A percentile compares a stretch with the other conserved stretches of the same genome.
Evolutionary conservation across 1,140 invertebrate species (phyloP).

Genomic region (Aphelinus atriplicis): DNA sequence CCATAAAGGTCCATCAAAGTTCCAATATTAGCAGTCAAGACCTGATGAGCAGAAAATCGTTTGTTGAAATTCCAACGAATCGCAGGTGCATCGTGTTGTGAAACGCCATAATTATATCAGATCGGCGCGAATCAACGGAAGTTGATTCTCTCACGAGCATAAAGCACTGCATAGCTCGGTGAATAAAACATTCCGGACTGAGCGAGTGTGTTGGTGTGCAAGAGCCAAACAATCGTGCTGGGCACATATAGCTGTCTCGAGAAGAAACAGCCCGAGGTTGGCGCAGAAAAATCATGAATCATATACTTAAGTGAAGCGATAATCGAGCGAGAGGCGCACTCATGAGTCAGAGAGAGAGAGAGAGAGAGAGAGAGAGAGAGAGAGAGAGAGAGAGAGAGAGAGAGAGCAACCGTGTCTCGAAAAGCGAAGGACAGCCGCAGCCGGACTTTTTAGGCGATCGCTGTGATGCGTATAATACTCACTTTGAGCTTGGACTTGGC

Average conservation of each 20-base stretch:
- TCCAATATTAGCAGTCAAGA: constrained; percentile 78
- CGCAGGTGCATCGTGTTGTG: too few relatives aligned
- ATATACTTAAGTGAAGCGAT: not conserved
- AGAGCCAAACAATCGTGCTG: too few relatives aligned
- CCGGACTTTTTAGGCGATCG: constrained; percentile 33
- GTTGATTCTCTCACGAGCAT: too few relatives aligned
- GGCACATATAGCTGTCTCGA: too few relatives aligned
- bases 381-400: not conserved
- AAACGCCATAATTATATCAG: too few relatives aligned
- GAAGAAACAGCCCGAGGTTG: not conserved
- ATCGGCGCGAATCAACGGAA: too few relatives aligned
- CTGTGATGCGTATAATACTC: constrained; percentile 18
- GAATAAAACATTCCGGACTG: too few relatives aligned
- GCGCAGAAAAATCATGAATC: not conserved
- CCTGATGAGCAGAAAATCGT: constrained; percentile 65
- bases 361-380: not conserved
- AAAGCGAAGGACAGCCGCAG: constrained; percentile 9
- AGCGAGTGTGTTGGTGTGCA: too few relatives aligned
- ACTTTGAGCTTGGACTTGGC: constrained; percentile 83
- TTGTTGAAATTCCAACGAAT: too few relatives aligned
- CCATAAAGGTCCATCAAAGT: constrained; percentile 77
- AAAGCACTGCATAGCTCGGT: too few relatives aligned
- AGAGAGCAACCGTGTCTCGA: constrained; percentile 27
- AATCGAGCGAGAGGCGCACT: not conserved
- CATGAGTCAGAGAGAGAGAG: not conserved